These are phyloP conservation scores for Protophormia terraenovae DNA, from an alignment of 2,888 invertebrate genomes.

Conservation along the genomic window DNA sequence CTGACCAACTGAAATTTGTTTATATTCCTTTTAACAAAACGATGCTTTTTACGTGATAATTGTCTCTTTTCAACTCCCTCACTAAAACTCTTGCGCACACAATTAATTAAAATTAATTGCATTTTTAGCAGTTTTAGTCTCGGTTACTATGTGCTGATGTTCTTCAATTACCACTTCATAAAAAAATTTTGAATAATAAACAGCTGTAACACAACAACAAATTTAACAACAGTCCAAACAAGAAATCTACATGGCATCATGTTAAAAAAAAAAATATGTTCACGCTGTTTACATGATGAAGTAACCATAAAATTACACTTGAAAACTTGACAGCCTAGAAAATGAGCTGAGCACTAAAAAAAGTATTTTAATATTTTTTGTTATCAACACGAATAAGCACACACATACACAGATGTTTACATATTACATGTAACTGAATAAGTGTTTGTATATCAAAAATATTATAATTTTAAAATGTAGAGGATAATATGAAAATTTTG, in stretches of 20 bases:
- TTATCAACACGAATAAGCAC: background rate
- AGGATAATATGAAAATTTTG: background rate
- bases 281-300: slow-evolving; percentile 38
- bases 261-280: slow-evolving; percentile 22
- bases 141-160: slow-evolving; percentile 28
- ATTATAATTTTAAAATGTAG: background rate
- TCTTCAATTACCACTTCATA: slow-evolving; percentile 40
- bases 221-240: background rate
- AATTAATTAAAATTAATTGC: slow-evolving; percentile 33
- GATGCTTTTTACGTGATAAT: background rate
- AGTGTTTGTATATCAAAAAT: too few relatives aligned
- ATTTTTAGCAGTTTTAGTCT: slow-evolving; percentile 9
- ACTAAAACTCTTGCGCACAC: background rate
- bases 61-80: background rate
- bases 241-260: slow-evolving; percentile 10
- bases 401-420: background rate
- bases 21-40: background rate
- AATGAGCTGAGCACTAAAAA: slow-evolving; percentile 22
- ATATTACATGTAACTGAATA: background rate
- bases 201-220: background rate
- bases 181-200: slow-evolving; percentile 12
- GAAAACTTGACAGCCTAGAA: slow-evolving; percentile 55
- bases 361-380: background rate
- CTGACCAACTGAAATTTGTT: background rate
- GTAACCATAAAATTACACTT: slow-evolving; percentile 46